Evolutionary conservation across 1,140 invertebrate genomes (phyloP).

Genomic region (Drosophila virilis): DNA sequence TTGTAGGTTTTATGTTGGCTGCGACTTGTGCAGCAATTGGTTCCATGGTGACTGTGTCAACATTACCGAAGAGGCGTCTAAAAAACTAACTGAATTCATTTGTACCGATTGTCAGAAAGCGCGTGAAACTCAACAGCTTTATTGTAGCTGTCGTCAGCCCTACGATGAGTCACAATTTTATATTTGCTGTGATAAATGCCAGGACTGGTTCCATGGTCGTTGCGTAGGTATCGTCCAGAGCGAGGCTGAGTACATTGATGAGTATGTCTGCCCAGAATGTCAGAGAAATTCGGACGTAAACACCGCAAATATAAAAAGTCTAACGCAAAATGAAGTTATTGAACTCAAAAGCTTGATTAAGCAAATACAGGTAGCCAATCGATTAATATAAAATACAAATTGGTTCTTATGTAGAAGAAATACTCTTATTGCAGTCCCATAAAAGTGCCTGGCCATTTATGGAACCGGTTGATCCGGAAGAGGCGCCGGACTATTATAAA

Average conservation of each 20-base stretch:
- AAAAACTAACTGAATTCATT: conserved; percentile 94
- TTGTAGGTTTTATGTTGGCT: conserved; percentile 97
- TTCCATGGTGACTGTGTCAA: conserved; percentile 99
- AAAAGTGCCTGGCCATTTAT: conserved; percentile 99
- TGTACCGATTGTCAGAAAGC: conserved; percentile 94
- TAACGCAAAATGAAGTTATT: conserved; percentile 93
- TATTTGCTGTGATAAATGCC: conserved; percentile 98
- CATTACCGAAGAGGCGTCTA: conserved; percentile 96
- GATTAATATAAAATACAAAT: background rate
- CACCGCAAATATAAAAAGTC: conserved; percentile 94
- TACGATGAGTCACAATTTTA: conserved; percentile 99
- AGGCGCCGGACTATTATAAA: conserved; percentile 98
- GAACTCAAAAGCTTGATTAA: conserved; percentile 93
- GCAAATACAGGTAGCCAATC: conserved; percentile 91
- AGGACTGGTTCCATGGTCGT: conserved; percentile 99
- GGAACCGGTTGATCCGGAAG: conserved; percentile 96
- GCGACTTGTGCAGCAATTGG: conserved; percentile 98
- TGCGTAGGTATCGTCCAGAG: conserved; percentile 98
- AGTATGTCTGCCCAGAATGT: conserved; percentile 98
- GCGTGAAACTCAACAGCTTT: conserved; percentile 95
- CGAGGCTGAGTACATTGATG: conserved; percentile 97
- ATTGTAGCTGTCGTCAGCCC: conserved; percentile 97
- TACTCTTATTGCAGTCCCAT: conserved; percentile 86
- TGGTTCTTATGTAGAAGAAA: background rate
- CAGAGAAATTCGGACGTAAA: conserved; percentile 94